phyloP scores from a whole-genome alignment of 2,888 invertebrate genomes.

The Deilephila elpenor region DNA sequence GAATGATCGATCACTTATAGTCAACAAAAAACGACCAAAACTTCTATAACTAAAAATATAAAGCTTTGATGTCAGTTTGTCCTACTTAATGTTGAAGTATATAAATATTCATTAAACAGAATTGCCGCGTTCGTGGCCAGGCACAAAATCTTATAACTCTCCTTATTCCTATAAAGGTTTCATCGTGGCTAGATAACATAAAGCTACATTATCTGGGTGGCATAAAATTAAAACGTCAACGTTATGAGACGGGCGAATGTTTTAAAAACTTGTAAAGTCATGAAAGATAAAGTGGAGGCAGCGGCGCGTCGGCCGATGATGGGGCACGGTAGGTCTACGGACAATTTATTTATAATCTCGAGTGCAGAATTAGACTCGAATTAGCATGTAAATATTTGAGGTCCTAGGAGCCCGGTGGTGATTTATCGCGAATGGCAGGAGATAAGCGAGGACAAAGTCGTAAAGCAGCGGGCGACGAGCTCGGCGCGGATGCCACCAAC shows the following conservation, averaged over 20 bases:
- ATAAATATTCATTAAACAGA: constrained; percentile 16
- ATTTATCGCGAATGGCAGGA: constrained; percentile 78
- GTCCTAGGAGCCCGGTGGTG: constrained; percentile 79
- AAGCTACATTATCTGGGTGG: constrained; percentile 71
- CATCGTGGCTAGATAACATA: constrained; percentile 60
- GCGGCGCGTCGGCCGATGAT: constrained; percentile 64
- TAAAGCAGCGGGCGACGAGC: constrained; percentile 70
- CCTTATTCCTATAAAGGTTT: constrained; percentile 57
- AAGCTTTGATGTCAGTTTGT: neutral
- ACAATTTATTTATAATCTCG: constrained; percentile 83
- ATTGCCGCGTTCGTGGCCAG: constrained; percentile 33
- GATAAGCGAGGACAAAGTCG: constrained; percentile 80
- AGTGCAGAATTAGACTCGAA: constrained; percentile 81
- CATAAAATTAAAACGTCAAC: constrained; percentile 75
- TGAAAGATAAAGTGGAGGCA: constrained; percentile 78
- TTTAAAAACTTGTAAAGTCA: constrained; percentile 77
- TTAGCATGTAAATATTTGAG: constrained; percentile 85
- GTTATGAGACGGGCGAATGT: constrained; percentile 58
- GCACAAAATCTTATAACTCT: constrained; percentile 51
- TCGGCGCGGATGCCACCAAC: constrained; percentile 47
- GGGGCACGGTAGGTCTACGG: constrained; percentile 67
- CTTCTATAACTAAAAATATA: neutral
- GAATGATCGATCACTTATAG: neutral
- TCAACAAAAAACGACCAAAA: neutral
- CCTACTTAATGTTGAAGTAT: neutral